These are phyloP conservation scores for Plestiodon gilberti DNA, from an alignment of 2,113 vertebrate genomes.

Conservation along the genomic window DNA sequence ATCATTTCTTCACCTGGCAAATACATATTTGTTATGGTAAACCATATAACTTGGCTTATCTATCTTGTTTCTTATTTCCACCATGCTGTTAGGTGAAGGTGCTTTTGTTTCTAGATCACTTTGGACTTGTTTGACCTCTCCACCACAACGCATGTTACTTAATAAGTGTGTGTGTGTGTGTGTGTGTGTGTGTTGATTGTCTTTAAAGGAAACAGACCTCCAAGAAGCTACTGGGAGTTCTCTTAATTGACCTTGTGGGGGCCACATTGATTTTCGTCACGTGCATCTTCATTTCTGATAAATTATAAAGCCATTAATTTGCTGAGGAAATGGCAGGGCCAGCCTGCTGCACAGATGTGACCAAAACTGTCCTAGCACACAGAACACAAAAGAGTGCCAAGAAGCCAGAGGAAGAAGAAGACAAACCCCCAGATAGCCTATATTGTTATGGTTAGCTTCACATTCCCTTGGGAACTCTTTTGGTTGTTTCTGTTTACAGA, in stretches of 20 bases:
- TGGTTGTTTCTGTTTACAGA: constrained; percentile 89
- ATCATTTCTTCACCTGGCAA: too few relatives aligned
- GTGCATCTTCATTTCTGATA: constrained; percentile 98
- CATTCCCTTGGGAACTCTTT: constrained; percentile 86
- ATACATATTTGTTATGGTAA: background rate
- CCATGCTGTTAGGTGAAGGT: constrained; percentile 26
- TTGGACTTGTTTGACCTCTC: constrained; percentile 55
- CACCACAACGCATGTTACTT: constrained; percentile 41
- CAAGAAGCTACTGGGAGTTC: constrained; percentile 81
- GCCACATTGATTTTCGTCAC: constrained; percentile 93
- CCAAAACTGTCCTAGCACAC: constrained; percentile 85
- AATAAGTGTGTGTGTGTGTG: constrained; percentile 48
- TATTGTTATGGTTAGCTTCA: constrained; percentile 90
- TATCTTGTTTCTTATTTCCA: constrained; percentile 27
- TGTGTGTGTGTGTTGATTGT: constrained; percentile 30
- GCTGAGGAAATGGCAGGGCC: constrained; percentile 94
- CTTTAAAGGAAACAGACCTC: constrained; percentile 75
- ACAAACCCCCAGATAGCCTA: constrained; percentile 62
- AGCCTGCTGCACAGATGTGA: constrained; percentile 96
- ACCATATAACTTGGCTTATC: constrained; percentile 6
- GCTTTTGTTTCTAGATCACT: constrained; percentile 48
- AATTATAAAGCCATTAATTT: constrained; percentile 99
- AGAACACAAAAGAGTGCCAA: constrained; percentile 85
- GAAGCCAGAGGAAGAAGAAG: constrained; percentile 78
- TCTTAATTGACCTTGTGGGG: constrained; percentile 97